phyloP scores from a whole-genome alignment of 1,140 invertebrate genomes.

The Colletes latitarsis region DNA sequence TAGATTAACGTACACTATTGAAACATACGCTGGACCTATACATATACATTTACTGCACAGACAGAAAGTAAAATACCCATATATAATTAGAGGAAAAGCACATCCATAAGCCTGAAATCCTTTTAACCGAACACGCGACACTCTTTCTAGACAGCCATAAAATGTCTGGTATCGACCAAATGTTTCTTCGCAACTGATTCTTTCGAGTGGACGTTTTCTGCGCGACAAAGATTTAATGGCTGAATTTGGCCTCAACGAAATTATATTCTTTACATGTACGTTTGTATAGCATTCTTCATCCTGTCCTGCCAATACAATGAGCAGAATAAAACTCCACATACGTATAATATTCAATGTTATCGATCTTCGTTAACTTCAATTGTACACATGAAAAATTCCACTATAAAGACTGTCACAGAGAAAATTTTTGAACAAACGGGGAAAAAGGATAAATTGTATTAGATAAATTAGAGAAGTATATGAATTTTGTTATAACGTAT shows the following conservation, averaged over 20 bases:
- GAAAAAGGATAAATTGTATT: not conserved
- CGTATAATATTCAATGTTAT: not conserved
- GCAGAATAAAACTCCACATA: not conserved
- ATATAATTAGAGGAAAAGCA: not conserved
- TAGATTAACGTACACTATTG: not conserved
- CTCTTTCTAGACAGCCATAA: not conserved
- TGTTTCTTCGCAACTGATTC: not conserved
- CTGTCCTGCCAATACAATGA: not conserved
- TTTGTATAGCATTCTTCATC: not conserved
- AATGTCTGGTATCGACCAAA: slow-evolving; percentile 1
- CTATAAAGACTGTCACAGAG: slow-evolving; percentile 1
- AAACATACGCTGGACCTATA: too few relatives aligned
- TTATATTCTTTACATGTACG: not conserved
- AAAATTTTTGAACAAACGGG: not conserved
- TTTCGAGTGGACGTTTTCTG: not conserved
- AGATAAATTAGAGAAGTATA: not conserved
- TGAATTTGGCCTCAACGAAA: not conserved
- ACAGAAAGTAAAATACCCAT: slow-evolving; percentile 13
- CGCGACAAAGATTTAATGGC: not conserved
- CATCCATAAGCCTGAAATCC: not conserved
- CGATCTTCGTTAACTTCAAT: not conserved
- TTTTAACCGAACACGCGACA: not conserved
- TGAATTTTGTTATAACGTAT: not conserved
- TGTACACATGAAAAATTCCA: not conserved
- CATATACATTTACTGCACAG: not conserved